Percentiles rank a stretch among this genome's conserved stretches.
Evolutionary conservation across 2,888 invertebrate species (phyloP).

Genomic region (Drosophila helvetica): DNA sequence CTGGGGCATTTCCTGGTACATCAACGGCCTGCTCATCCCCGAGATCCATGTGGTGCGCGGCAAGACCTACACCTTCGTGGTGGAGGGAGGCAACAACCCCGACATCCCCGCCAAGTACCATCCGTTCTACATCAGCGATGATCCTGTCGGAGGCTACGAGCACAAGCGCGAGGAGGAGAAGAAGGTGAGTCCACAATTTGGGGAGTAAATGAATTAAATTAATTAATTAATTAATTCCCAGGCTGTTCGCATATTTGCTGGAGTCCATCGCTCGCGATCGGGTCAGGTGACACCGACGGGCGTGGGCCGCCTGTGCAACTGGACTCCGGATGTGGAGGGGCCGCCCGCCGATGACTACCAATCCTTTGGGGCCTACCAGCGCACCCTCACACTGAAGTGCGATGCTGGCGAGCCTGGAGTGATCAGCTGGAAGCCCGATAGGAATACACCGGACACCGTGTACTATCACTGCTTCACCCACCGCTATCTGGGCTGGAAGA

Average conservation of each 20-base stretch:
- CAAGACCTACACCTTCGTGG: constrained; percentile 93
- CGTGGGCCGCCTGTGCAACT: constrained; percentile 93
- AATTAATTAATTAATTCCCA: constrained; percentile 73
- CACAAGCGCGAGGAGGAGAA: constrained; percentile 93
- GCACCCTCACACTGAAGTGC: constrained; percentile 92
- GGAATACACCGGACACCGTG: constrained; percentile 93
- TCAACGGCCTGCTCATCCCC: constrained; percentile 95
- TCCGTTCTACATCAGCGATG: constrained; percentile 97
- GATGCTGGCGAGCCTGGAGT: constrained; percentile 93
- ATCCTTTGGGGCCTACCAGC: constrained; percentile 95
- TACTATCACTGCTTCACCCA: constrained; percentile 98
- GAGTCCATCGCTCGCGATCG: constrained; percentile 88
- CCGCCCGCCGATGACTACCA: constrained; percentile 92
- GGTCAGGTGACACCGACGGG: constrained; percentile 90
- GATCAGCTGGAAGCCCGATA: constrained; percentile 94
- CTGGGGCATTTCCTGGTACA: constrained; percentile 97
- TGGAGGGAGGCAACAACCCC: constrained; percentile 93
- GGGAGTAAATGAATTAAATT: not conserved
- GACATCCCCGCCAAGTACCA: constrained; percentile 93
- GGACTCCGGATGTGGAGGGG: constrained; percentile 90
- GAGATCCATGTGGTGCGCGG: constrained; percentile 95
- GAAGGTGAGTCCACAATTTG: constrained; percentile 85
- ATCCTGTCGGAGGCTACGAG: constrained; percentile 94
- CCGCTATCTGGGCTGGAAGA: constrained; percentile 97
- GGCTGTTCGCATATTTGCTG: constrained; percentile 93